A percentile compares a stretch with the other conserved stretches of the same genome.
Conservation (phyloP, 2,888 invertebrate genomes). For the Diabrotica balteata region DNA sequence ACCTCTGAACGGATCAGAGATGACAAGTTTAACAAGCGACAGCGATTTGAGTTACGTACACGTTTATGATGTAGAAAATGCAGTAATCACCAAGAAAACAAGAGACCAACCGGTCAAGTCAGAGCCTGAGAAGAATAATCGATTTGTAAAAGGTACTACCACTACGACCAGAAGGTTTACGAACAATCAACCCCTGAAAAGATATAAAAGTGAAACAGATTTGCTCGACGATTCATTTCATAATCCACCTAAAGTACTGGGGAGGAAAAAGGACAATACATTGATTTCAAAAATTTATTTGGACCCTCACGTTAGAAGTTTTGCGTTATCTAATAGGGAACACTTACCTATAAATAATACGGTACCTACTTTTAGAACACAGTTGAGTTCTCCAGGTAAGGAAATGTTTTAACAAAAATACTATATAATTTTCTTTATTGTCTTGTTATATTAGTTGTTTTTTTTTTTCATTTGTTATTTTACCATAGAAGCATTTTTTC, state of each 20-base stretch:
- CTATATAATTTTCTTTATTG: too few relatives aligned
- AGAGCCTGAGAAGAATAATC: conserved; percentile 4
- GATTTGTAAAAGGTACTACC: conserved; percentile 8
- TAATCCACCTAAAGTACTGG: conserved; percentile 37
- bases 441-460: too few relatives aligned
- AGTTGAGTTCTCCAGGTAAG: conserved; percentile 33
- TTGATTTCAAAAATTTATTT: conserved; percentile 51
- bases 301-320: conserved; percentile 47
- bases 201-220: conserved; percentile 41
- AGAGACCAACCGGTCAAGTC: conserved; percentile 25
- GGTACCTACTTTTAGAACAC: conserved; percentile 28
- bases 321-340: conserved; percentile 42
- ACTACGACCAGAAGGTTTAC: neutral
- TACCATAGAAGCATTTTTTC: too few relatives aligned
- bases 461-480: too few relatives aligned
- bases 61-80: conserved; percentile 56
- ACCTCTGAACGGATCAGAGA: conserved; percentile 15
- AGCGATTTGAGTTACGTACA: conserved; percentile 57
- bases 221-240: conserved; percentile 39
- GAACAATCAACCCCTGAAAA: conserved; percentile 22
- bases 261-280: conserved; percentile 49
- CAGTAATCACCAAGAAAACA: conserved; percentile 44
- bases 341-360: conserved; percentile 23
- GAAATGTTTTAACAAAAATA: too few relatives aligned
- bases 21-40: conserved; percentile 50